Percentiles rank a stretch among this genome's conserved stretches.
Evolutionary conservation across 2,113 vertebrate genomes (phyloP).

Genomic region (Sceloporus tristichus): DNA sequence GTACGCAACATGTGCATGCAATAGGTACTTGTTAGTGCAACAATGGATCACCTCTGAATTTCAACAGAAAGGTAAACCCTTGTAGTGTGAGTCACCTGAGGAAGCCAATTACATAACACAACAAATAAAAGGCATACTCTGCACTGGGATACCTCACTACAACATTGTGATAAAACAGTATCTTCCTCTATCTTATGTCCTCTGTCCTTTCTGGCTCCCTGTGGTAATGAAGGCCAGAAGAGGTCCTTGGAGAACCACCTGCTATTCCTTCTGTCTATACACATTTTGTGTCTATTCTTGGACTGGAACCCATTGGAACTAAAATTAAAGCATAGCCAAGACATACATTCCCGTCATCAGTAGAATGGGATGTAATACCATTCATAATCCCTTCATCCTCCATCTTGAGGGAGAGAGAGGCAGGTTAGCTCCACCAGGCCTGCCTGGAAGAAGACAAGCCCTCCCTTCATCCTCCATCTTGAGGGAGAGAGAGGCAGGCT

Average conservation of each 20-base stretch:
- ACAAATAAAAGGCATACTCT: background rate
- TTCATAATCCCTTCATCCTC: no score
- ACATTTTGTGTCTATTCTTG: background rate
- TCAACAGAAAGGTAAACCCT: background rate
- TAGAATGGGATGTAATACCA: background rate
- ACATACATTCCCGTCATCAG: background rate
- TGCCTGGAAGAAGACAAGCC: no score
- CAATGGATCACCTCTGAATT: background rate
- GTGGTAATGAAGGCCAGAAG: background rate
- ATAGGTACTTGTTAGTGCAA: background rate
- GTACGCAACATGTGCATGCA: background rate
- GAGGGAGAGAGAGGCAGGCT: no score
- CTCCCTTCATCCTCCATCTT: no score
- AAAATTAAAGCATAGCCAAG: background rate
- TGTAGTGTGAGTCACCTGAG: background rate
- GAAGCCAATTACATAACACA: background rate
- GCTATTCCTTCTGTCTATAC: background rate
- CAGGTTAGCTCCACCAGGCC: no score
- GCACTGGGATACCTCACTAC: background rate
- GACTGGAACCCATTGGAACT: background rate
- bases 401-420: no score
- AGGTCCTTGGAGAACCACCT: background rate
- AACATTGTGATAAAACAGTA: background rate
- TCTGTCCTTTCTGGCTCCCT: background rate
- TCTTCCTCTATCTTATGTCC: background rate